Evolutionary conservation across 2,888 invertebrate species (phyloP).

Genomic region (Anthrax anthrax): DNA sequence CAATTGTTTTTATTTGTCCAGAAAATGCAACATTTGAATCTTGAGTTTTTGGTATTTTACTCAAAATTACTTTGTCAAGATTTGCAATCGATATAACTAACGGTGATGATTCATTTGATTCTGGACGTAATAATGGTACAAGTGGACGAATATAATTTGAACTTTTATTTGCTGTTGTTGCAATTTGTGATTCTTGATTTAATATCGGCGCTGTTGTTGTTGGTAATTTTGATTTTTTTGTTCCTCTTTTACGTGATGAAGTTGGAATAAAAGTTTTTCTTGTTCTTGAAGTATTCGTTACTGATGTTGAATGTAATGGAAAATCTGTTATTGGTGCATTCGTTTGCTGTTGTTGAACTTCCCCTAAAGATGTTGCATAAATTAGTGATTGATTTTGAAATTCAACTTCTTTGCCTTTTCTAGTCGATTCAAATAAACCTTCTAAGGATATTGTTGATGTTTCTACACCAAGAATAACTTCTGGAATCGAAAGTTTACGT

Average conservation of each 20-base stretch:
- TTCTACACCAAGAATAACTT: constrained; percentile 34
- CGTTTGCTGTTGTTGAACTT: constrained; percentile 21
- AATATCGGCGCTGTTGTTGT: constrained; percentile 15
- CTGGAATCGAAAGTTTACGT: constrained; percentile 21
- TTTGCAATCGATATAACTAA: constrained; percentile 35
- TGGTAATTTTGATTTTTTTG: constrained; percentile 10
- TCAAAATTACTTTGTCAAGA: constrained; percentile 33
- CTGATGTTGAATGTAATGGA: constrained; percentile 14
- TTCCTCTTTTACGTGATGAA: too few relatives aligned
- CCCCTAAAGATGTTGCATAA: constrained; percentile 33
- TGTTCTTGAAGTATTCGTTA: not conserved
- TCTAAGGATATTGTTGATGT: constrained; percentile 54
- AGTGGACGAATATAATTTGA: constrained; percentile 29
- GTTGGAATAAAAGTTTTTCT: constrained; percentile 7
- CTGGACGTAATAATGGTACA: constrained; percentile 30
- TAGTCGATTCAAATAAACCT: constrained; percentile 44
- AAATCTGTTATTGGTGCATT: not conserved
- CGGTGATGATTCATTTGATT: constrained; percentile 34
- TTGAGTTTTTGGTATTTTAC: constrained; percentile 22
- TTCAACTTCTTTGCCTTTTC: constrained; percentile 28
- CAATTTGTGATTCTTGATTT: constrained; percentile 8
- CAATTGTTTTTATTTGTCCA: constrained; percentile 20
- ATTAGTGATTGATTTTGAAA: constrained; percentile 20
- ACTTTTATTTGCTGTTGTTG: constrained; percentile 4
- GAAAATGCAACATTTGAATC: constrained; percentile 27